Conservation (phyloP, 2,888 invertebrate genomes). For the Drosophila differens region DNA sequence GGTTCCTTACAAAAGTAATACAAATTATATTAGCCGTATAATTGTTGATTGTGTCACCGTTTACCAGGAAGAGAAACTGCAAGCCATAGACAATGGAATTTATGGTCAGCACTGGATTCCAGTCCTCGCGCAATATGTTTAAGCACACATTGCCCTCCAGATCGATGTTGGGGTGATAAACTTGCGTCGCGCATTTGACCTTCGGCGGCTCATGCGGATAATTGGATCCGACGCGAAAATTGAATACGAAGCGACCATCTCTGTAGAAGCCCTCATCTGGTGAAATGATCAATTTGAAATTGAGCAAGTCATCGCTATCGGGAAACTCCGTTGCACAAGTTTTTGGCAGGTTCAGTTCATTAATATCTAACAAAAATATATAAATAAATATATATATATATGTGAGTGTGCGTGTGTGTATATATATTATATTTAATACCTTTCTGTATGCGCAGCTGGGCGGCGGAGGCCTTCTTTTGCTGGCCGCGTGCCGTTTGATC, state of each 20-base stretch:
- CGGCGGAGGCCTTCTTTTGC: constrained; percentile 97
- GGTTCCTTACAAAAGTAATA: constrained; percentile 90
- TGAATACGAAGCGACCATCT: constrained; percentile 97
- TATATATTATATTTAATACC: constrained; percentile 87
- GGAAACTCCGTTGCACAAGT: constrained; percentile 98
- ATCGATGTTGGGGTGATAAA: constrained; percentile 99
- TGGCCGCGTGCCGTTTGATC: constrained; percentile 91
- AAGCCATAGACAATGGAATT: constrained; percentile 99
- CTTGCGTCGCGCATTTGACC: constrained; percentile 98
- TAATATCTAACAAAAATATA: constrained; percentile 92
- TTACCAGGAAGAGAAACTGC: constrained; percentile 97
- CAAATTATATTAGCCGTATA: background rate
- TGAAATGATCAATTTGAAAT: constrained; percentile 97
- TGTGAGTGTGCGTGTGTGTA: background rate
- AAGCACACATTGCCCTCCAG: constrained; percentile 98
- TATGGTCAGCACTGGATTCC: constrained; percentile 99
- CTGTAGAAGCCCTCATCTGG: constrained; percentile 99
- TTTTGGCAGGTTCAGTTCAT: constrained; percentile 98
- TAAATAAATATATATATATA: background rate
- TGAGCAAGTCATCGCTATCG: constrained; percentile 97
- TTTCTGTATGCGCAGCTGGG: constrained; percentile 98
- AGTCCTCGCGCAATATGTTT: constrained; percentile 98
- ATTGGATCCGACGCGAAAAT: constrained; percentile 95
- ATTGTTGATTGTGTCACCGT: background rate
- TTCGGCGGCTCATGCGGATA: constrained; percentile 99